Evolutionary conservation across 2,888 invertebrate species (phyloP).

Genomic region (Nemurella pictetii): DNA sequence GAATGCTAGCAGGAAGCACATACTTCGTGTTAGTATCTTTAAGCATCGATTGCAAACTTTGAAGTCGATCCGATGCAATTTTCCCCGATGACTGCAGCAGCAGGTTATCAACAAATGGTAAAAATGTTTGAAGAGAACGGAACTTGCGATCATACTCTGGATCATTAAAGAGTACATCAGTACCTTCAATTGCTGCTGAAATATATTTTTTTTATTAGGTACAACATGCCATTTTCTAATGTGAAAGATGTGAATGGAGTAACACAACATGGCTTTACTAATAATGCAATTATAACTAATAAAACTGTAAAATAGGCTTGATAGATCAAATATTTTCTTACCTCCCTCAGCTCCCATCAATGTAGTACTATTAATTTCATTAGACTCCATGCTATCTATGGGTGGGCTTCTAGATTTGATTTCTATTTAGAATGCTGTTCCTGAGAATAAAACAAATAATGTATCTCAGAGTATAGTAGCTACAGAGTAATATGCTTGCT

Average conservation of each 20-base stretch:
- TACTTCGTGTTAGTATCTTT: slow-evolving; percentile 66
- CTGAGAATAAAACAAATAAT: background rate
- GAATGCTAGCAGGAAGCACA: slow-evolving; percentile 44
- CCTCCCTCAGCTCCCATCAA: background rate
- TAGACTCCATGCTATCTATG: background rate
- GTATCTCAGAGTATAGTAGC: no score
- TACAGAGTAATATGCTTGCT: no score
- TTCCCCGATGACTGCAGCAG: background rate
- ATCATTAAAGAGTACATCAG: background rate
- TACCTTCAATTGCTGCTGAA: background rate
- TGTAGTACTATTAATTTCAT: background rate
- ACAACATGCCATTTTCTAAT: no score
- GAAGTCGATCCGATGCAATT: slow-evolving; percentile 63
- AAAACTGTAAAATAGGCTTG: no score
- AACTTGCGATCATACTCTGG: background rate
- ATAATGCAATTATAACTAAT: no score
- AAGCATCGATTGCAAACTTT: slow-evolving; percentile 56
- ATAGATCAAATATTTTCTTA: no score
- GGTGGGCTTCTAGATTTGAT: background rate
- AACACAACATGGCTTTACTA: no score
- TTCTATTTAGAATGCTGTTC: background rate
- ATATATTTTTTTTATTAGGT: no score
- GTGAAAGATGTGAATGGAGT: no score
- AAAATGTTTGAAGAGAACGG: background rate
- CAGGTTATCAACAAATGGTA: background rate